phyloP scores from a whole-genome alignment of 2,888 invertebrate genomes.

The Neocrepidodera transversa region DNA sequence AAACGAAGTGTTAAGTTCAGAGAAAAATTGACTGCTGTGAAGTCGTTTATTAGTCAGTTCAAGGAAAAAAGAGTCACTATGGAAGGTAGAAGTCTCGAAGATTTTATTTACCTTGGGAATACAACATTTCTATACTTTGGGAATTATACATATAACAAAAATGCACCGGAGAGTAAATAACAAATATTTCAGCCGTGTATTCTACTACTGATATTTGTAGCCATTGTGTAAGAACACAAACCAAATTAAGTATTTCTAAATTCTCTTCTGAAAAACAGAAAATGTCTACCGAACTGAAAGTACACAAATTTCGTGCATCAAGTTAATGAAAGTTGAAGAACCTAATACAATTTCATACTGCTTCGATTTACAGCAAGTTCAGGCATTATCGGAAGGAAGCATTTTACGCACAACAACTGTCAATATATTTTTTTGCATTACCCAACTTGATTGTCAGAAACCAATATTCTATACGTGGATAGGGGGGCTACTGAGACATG shows the following conservation, averaged over 20 bases:
- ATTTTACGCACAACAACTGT: no score
- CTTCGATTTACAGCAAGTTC: no score
- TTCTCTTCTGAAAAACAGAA: conserved; percentile 3
- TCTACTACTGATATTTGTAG: conserved; percentile 1
- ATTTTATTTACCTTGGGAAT: not conserved
- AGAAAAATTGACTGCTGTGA: not conserved
- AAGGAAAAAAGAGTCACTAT: conserved; percentile 6
- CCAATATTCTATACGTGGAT: not conserved
- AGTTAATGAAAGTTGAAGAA: conserved; percentile 10
- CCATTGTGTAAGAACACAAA: not conserved
- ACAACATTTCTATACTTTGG: conserved; percentile 8
- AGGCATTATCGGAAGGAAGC: not conserved
- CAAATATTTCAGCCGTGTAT: not conserved
- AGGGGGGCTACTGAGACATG: conserved; percentile 1
- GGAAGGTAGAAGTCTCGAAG: conserved; percentile 11
- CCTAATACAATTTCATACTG: not conserved
- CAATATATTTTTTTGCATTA: no score
- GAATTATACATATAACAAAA: conserved; percentile 11
- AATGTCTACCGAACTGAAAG: conserved; percentile 9
- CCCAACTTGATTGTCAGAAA: not conserved
- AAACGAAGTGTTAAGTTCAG: no score
- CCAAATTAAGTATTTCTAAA: not conserved
- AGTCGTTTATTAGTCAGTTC: not conserved
- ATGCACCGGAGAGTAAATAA: not conserved
- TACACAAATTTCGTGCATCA: conserved; percentile 8